Evolutionary conservation across 2,888 invertebrate genomes (phyloP), one percentile per base, ranked within the genome.

Genomic region (Stenoptilia bipunctidactyla): DNA sequence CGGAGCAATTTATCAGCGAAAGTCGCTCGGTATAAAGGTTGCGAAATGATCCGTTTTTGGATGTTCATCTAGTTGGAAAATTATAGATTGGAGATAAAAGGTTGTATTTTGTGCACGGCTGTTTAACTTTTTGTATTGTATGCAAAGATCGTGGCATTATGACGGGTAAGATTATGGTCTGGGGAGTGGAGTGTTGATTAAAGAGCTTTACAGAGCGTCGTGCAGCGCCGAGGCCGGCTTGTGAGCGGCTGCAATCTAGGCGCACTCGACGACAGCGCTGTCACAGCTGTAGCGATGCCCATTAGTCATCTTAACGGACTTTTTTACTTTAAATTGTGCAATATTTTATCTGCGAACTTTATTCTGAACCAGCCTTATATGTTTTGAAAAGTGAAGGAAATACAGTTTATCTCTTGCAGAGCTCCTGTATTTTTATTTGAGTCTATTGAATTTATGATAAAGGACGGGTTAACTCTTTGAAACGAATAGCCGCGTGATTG

Each of bases 181-280:
- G 20, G 4, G 55, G 57, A 66, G n/a, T 3, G 64, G 64, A 60
- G 56, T 67, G 64, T 72, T 71, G 70, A 76, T 76, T 72, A 70
- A 74, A 74, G 67, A 68, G 63, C 58, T 49, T 48, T 46, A 58
- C 61, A 56, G 60, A 54, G 59, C 50, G 47, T 56, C 52, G 61
- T 56, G 58, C 51, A 46, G 56, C 51, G 61, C 61, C 60, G 71
- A 72, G 72, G 73, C 75, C 75, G 68, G 72, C 63, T 69, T 67
- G 71, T 68, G 71, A 72, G 65, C 67, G 65, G 67, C 61, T 62
- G 64, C 74, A 70, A 75, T 76, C 73, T 73, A 61, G 66, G 64
- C 52, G 60, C 59, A 51, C 8, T 48, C 51, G 59, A 50, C 51
- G 49, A 46, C 51, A 30, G 27, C 37, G 36, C 37, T 36, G 40